Evolutionary conservation across 92 coral and sea anemone species (phyloP), one percentile per base, ranked within the genome.

Genomic region (Epizoanthus illoricatus): DNA sequence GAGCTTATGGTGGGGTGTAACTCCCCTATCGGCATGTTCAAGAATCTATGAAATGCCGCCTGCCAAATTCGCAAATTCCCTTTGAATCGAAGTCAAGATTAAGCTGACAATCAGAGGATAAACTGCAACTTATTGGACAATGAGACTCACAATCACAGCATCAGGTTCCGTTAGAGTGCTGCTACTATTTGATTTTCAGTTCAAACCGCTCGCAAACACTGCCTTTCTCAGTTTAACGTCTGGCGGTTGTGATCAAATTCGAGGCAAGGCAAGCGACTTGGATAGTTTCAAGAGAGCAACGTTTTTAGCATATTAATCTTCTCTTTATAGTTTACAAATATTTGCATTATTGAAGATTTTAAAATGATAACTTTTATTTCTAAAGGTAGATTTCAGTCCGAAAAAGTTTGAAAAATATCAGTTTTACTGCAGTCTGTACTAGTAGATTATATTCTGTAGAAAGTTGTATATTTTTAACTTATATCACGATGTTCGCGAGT

Each of bases 181-280:
- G 79, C 57, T n/a, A 16, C 66, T 45, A 57, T 57, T n/a, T n/a
- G n/a, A n/a, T n/a, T n/a, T 56, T 23, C 66, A 74, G 80, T 23
- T 36, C 20, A 17, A 40, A 33, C 66, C 2, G 20, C 76, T 60
- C 7, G 52, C 59, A 9, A 20, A 71, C 24, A 7, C 20, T 3
- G 36, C 41, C 52, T 36, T 47, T 18, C 24, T 47, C 61, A 49
- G 76, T 72, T 72, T 19, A 2, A 54, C 21, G 0, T 12, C 36
- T 28, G 36, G 36, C 7, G 54, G 28, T 72, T 6, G 2, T 19
- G 2, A 2, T 21, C 70, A 17, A 65, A 65, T 23, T 40, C 43
- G 36, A 17, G 15, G 24, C 24, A 69, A 39, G 17, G 18, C 5
- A 69, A 2, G 71, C 7, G 17, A 13, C 36, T 28, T 28, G 36